Evolutionary conservation across 2,113 vertebrate species (phyloP).

Genomic region (Oenanthe melanoleuca): DNA sequence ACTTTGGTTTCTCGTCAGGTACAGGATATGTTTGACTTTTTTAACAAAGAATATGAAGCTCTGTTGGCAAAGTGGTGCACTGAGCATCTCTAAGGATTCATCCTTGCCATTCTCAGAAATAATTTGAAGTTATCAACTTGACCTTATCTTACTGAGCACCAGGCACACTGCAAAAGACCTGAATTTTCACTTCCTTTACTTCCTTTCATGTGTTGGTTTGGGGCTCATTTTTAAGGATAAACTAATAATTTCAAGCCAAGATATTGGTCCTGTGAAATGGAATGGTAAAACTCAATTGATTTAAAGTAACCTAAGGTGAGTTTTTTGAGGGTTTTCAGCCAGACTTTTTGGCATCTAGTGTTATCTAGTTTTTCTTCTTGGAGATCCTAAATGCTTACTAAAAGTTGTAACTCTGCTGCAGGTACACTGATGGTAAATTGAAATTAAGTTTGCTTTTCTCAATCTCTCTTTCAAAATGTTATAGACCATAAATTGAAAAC

Average conservation of each 20-base stretch:
- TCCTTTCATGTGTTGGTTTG: background rate
- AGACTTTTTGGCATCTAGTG: background rate
- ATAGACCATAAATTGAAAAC: background rate
- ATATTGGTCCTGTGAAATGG: background rate
- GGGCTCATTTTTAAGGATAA: background rate
- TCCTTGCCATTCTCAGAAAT: background rate
- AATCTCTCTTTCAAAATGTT: background rate
- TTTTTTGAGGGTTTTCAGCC: background rate
- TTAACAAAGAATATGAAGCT: background rate
- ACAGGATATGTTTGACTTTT: background rate
- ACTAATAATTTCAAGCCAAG: background rate
- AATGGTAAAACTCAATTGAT: background rate
- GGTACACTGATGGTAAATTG: background rate
- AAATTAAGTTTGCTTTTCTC: background rate
- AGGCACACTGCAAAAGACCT: background rate
- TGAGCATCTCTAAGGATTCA: background rate
- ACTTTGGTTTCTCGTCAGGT: background rate
- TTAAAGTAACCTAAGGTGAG: background rate
- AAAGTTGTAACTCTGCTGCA: background rate
- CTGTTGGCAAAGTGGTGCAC: background rate
- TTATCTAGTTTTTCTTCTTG: background rate
- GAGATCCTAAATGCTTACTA: background rate
- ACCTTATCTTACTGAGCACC: background rate
- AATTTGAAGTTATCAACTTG: background rate
- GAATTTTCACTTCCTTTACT: background rate